These are phyloP conservation scores for Lanistes nyassanus DNA, from an alignment of 1,140 invertebrate species.

Conservation along the genomic window DNA sequence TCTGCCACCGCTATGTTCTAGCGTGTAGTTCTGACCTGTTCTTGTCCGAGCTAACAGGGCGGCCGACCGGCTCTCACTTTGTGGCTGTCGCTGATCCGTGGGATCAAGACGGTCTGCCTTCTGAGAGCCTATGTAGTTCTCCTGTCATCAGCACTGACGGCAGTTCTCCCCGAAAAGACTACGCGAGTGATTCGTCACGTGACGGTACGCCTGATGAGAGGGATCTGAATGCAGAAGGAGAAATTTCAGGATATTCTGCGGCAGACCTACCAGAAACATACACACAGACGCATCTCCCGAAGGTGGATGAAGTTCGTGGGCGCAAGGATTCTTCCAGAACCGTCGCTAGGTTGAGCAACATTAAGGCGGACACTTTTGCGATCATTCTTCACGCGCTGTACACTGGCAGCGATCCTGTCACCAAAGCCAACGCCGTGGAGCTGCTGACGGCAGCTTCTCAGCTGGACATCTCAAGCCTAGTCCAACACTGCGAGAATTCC, in stretches of 20 bases:
- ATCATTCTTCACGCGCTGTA: constrained; percentile 6
- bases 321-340: too few species aligned
- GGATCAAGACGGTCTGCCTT: neutral
- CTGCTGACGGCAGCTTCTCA: neutral
- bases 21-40: constrained; percentile 6
- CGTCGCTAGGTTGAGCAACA: neutral
- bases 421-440: neutral
- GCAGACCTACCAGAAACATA: neutral
- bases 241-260: neutral
- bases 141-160: neutral
- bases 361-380: neutral
- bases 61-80: neutral
- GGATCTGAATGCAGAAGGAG: neutral
- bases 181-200: neutral
- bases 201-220: neutral
- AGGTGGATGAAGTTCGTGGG: neutral
- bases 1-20: constrained; percentile 18
- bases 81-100: neutral
- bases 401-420: neutral
- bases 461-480: constrained; percentile 6
- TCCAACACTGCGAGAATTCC: neutral
- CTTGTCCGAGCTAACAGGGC: neutral
- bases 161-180: neutral
- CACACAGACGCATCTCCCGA: neutral
- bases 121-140: neutral